A percentile compares a stretch with the other conserved stretches of the same genome.
phyloP scores from a whole-genome alignment of 2,797 vertebrate species.

The Sebastes cheni region DNA sequence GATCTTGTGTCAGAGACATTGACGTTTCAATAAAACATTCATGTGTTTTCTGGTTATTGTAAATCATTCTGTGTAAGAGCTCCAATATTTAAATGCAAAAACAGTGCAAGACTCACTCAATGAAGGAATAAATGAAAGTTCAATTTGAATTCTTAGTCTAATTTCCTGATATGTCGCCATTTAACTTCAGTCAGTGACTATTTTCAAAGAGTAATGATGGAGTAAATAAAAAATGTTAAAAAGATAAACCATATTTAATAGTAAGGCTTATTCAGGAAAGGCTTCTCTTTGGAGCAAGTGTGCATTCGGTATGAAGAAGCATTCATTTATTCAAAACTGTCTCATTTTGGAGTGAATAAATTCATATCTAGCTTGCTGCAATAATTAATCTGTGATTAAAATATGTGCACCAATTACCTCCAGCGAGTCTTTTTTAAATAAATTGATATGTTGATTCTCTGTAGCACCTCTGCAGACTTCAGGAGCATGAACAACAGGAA shows the following conservation, averaged over 20 bases:
- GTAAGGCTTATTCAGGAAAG: neutral
- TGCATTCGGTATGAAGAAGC: neutral
- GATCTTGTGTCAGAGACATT: too few relatives aligned
- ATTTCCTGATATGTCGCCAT: neutral
- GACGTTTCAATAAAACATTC: neutral
- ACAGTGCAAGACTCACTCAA: too few relatives aligned
- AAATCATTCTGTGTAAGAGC: neutral
- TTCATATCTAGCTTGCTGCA: neutral
- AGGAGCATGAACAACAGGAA: neutral
- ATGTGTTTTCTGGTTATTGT: neutral
- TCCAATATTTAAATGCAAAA: neutral
- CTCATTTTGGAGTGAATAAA: neutral
- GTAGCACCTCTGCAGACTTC: neutral
- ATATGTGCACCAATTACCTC: conserved; percentile 5
- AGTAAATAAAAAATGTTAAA: neutral
- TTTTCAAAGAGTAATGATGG: neutral
- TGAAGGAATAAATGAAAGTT: neutral
- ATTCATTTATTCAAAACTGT: neutral
- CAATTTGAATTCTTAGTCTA: neutral
- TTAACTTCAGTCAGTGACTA: neutral
- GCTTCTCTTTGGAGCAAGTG: neutral
- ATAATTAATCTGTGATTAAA: conserved; percentile 27
- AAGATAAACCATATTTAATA: neutral
- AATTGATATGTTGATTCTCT: neutral
- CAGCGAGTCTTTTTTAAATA: neutral